Conservation (phyloP, 2,797 vertebrate species). For the Rhynchotus rufescens region DNA sequence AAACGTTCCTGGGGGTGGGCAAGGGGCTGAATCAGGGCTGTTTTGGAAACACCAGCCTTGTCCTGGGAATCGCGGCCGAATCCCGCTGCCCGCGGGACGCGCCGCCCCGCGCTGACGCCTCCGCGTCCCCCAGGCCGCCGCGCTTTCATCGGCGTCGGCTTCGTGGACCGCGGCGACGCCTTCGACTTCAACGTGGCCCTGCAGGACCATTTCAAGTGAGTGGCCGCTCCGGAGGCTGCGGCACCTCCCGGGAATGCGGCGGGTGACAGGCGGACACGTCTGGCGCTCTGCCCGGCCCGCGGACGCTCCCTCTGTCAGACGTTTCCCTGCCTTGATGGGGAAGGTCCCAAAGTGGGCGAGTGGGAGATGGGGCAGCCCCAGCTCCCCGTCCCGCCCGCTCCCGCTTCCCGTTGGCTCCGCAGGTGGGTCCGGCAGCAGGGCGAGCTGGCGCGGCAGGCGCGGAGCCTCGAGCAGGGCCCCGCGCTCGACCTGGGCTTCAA, state of each 20-base stretch:
- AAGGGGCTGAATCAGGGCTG: background rate
- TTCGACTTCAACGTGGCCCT: slow-evolving; percentile 98
- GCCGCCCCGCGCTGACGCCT: background rate
- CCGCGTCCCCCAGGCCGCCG: slow-evolving; percentile 85
- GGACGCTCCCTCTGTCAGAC: background rate
- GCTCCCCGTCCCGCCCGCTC: background rate
- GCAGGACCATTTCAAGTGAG: slow-evolving; percentile 99
- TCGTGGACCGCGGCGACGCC: slow-evolving; percentile 95
- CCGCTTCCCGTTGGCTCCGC: background rate
- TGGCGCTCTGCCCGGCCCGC: rapidly evolving
- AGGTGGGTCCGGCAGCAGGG: slow-evolving; percentile 97
- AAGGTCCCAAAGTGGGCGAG: background rate
- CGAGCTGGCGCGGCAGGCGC: slow-evolving; percentile 88
- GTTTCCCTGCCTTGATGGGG: background rate
- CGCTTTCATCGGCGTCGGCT: slow-evolving; percentile 95
- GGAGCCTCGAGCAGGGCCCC: slow-evolving; percentile 85
- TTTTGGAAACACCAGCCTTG: background rate
- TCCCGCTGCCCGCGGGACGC: background rate
- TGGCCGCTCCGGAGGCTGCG: background rate
- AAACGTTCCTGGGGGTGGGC: rapidly evolving
- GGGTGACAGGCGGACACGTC: rapidly evolving
- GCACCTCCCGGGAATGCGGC: no score
- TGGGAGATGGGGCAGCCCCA: background rate
- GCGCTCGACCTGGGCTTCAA: slow-evolving; percentile 96
- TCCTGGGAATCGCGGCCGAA: no score